Evolutionary conservation across 2,888 invertebrate species (phyloP), one percentile per base, ranked within the genome.

Genomic region (Calliscelio sp.): DNA sequence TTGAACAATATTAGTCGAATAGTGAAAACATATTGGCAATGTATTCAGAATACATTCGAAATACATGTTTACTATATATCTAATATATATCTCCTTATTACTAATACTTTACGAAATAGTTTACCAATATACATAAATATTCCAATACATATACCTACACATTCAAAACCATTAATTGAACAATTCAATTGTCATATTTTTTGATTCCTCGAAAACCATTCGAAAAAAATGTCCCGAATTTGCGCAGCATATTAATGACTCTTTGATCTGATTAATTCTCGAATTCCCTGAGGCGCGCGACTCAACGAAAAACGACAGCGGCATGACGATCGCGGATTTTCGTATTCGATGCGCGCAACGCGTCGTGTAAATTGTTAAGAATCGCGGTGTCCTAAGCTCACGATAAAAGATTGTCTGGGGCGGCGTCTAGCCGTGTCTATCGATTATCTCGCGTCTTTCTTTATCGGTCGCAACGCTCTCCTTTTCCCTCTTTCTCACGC

Each of bases 351-450:
- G 83, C 74, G 81, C 75, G 80, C 82, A 86, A 87, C 88, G 87
- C 87, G 87, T 87, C 86, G 89, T 85, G 88, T 87, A 90, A 90
- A 91, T 90, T 89, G 89, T 89, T 88, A 90, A 89, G 89, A 89
- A 88, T 89, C 86, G 89, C 88, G 89, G 89, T 90, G 90, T 90
- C 90, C 90, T 90, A 89, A 91, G 89, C 90, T 88, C 89, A 88
- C 91, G 90, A 92, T 90, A 91, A 92, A 92, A 92, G 92, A 92
- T 92, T 92, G 92, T 92, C 92, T 92, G 92, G 92, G 92, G 92
- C 92, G 92, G 92, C 92, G 93, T 93, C 93, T 93, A 93, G 93
- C 93, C 93, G 89, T 88, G 90, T 93, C 92, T 93, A 93, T 93
- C 93, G 93, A 93, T 93, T 93, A 92, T 92, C 90, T 90, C 89